phyloP scores from a whole-genome alignment of 2,113 vertebrate genomes.

The Vulpes vulpes region DNA sequence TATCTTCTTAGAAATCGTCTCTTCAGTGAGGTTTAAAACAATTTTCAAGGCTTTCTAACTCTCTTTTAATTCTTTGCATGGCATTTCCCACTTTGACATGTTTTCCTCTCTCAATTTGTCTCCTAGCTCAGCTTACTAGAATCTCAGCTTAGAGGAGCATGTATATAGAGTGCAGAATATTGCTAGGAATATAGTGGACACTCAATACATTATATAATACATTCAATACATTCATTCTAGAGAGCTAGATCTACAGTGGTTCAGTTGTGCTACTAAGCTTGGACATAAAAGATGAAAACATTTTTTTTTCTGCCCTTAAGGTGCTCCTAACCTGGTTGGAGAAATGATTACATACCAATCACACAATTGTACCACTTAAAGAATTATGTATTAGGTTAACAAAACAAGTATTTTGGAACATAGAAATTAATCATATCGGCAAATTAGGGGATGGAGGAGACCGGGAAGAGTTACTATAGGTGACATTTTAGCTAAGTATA shows the following conservation, averaged over 20 bases:
- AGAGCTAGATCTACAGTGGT: background rate
- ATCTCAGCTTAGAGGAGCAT: background rate
- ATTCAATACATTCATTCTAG: background rate
- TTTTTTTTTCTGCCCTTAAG: background rate
- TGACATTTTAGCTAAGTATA: constrained; percentile 3
- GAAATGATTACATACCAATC: background rate
- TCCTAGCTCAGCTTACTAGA: background rate
- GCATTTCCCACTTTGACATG: background rate
- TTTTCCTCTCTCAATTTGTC: background rate
- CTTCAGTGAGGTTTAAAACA: background rate
- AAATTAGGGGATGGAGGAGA: background rate
- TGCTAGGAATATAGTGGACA: background rate
- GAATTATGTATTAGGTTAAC: background rate
- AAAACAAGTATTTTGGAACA: background rate
- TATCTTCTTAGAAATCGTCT: background rate
- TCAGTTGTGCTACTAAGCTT: background rate
- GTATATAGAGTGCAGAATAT: background rate
- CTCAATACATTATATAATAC: background rate
- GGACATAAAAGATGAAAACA: background rate
- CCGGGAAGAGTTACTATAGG: background rate
- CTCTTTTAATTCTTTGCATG: background rate
- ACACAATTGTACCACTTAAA: background rate
- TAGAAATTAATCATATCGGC: background rate
- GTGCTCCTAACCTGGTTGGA: background rate
- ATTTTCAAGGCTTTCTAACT: background rate